Evolutionary conservation across 2,888 invertebrate species (phyloP).

Genomic region (Lasioglossum zephyrum): DNA sequence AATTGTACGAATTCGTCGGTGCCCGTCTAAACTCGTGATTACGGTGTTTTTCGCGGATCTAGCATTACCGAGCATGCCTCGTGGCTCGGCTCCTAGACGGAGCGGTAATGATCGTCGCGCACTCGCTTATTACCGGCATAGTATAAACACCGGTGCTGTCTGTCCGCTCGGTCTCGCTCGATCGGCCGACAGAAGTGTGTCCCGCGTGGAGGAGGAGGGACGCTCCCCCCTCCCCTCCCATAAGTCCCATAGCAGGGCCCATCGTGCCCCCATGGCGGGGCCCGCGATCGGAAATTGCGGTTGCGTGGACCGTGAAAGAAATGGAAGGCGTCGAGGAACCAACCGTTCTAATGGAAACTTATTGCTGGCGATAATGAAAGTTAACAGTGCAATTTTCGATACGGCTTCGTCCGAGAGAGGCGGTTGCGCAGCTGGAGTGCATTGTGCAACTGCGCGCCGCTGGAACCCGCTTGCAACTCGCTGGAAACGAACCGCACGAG

Average conservation of each 20-base stretch:
- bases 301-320: constrained; percentile 8
- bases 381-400: constrained; percentile 18
- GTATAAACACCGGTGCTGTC: constrained; percentile 30
- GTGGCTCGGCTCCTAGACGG: constrained; percentile 25
- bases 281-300: constrained; percentile 15
- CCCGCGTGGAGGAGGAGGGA: background rate
- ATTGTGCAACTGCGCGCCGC: constrained; percentile 4
- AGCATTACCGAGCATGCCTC: constrained; percentile 21
- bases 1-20: constrained; percentile 11
- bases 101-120: constrained; percentile 30
- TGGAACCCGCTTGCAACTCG: background rate
- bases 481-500: background rate
- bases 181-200: constrained; percentile 14
- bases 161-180: constrained; percentile 15
- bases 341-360: constrained; percentile 22
- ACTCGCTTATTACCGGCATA: constrained; percentile 31
- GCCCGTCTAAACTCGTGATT: constrained; percentile 26
- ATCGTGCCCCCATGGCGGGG: background rate
- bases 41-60: constrained; percentile 27
- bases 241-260: background rate
- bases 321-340: constrained; percentile 19
- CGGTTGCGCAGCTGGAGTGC: background rate
- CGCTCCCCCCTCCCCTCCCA: background rate
- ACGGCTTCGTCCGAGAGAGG: background rate
- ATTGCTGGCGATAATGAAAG: constrained; percentile 9